Evolutionary conservation across 1,140 invertebrate species (phyloP), one percentile per base, ranked within the genome.

Genomic region (Meloidogyne hapla): DNA sequence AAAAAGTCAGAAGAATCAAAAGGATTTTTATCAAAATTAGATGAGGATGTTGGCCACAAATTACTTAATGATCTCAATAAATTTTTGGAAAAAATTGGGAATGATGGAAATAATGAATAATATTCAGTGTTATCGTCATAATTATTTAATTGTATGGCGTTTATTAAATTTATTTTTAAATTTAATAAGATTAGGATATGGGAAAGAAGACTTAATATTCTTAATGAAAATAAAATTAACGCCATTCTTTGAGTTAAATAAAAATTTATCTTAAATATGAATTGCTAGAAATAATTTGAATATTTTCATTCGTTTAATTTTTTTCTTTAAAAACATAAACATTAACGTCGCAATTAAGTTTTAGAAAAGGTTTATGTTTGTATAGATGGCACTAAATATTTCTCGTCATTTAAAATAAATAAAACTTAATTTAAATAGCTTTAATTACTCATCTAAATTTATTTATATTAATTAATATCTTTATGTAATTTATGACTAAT

Each of bases 191-290:
- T 3, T 18, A 70, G 45, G 45, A 15, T 70, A n/a, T 6, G 18
- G 48, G 18, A 56, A 48, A 48, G 9, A 1, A 9, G 15, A 42
- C 9, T 42, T 12, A 12, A 42, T 5, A 56, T 56, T 56, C n/a
- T 56, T n/a, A 56, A n/a, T n/a, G n/a, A 56, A 56, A 56, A 56
- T 56, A n/a, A n/a, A 18, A 56, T 56, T n/a, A 56, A n/a, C n/a
- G 4, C 18, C 18, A n/a, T 56, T 56, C 5, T 56, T 56, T n/a
- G 48, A 6, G n/a, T 15, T 48, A 5, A 4, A 18, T 48, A 56
- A 56, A 56, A 56, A n/a, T 56, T n/a, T 56, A n/a, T n/a, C n/a
- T 15, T 48, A 5, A 4, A 18, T 48, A 56, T n/a, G n/a, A 56
- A n/a, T 56, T n/a, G n/a, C n/a, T 56, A 56, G 5, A 56, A n/a